Evolutionary conservation across 2,888 invertebrate genomes (phyloP).

Genomic region (Dorcus hopei): DNA sequence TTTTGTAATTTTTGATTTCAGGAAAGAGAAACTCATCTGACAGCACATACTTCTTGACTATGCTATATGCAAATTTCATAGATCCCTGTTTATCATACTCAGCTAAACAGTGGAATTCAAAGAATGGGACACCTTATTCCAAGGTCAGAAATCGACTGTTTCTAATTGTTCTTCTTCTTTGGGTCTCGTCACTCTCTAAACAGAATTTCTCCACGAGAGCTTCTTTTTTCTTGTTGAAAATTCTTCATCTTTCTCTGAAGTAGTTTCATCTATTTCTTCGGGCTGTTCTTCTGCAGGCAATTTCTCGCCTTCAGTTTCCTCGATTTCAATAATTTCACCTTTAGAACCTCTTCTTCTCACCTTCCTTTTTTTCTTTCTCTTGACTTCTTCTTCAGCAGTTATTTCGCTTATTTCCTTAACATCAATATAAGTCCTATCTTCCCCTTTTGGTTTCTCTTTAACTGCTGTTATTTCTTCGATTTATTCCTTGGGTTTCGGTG

Average conservation of each 20-base stretch:
- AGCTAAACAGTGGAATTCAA: no score
- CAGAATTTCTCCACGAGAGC: constrained; percentile 17
- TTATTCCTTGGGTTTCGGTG: constrained; percentile 17
- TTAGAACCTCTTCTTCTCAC: no score
- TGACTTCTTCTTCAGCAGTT: no score
- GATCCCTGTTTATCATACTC: no score
- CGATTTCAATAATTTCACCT: not conserved
- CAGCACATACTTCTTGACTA: no score
- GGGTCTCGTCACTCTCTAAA: constrained; percentile 23
- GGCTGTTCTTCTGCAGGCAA: constrained; percentile 27
- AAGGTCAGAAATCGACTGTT: constrained; percentile 32
- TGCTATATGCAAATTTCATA: no score
- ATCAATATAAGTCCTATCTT: constrained; percentile 36
- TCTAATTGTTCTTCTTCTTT: constrained; percentile 39
- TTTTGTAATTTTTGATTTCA: no score
- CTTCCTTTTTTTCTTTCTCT: constrained; percentile 5
- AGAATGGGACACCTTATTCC: no score
- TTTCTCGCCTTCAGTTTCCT: constrained; percentile 22
- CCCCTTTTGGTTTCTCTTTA: constrained; percentile 43
- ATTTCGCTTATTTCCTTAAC: not conserved
- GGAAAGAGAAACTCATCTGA: no score
- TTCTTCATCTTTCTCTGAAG: constrained; percentile 32
- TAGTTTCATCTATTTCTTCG: constrained; percentile 15
- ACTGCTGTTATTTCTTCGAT: constrained; percentile 41
- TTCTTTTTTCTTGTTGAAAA: constrained; percentile 29